Evolutionary conservation across 2,797 vertebrate species (phyloP).

Genomic region (Xenopus petersii): DNA sequence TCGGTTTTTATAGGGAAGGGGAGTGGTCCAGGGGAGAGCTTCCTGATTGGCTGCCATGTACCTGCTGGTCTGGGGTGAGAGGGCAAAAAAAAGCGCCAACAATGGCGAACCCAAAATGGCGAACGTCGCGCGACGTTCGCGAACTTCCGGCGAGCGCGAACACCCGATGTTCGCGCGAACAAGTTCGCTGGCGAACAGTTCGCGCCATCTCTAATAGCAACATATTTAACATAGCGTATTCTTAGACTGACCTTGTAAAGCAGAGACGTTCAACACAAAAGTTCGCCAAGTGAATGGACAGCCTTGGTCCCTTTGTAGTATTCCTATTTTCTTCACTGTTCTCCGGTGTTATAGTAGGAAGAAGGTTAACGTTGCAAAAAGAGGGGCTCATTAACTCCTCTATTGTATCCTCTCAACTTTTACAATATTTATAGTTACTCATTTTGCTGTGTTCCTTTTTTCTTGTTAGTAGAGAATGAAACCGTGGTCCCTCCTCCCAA

Average conservation of each 20-base stretch:
- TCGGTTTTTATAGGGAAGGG: no score
- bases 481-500: constrained; percentile 42
- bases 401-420: constrained; percentile 40
- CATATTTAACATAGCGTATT: constrained; percentile 10
- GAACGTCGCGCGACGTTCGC: no score
- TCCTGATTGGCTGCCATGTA: no score
- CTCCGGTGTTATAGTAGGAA: constrained; percentile 40
- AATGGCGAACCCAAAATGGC: no score
- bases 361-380: constrained; percentile 49
- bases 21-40: no score
- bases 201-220: no score
- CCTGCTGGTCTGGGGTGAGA: no score
- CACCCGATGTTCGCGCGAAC: no score
- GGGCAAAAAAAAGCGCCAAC: no score
- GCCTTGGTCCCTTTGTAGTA: constrained; percentile 32
- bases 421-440: constrained; percentile 50
- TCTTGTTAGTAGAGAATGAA: constrained; percentile 39
- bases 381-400: constrained; percentile 46
- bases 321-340: constrained; percentile 25
- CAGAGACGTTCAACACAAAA: background rate
- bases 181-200: no score
- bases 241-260: constrained; percentile 24
- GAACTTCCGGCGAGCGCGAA: no score
- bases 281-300: constrained; percentile 2
- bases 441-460: constrained; percentile 27